Conservation (phyloP, 1,140 invertebrate genomes). For the Lepidurus packardi region DNA sequence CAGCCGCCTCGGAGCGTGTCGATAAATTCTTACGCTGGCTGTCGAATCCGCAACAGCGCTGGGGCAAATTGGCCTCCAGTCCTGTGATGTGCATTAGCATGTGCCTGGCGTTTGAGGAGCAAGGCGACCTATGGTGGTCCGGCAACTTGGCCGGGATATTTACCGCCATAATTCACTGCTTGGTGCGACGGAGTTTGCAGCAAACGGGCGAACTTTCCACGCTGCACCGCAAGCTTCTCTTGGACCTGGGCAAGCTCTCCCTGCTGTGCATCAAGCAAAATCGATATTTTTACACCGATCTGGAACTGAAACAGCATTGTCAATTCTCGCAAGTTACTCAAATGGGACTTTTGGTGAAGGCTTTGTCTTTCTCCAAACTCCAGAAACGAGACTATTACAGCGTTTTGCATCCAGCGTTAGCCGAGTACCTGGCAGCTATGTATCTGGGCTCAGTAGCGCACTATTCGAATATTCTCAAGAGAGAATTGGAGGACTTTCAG, state of each 20-base stretch:
- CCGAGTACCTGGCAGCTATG: slow-evolving; percentile 52
- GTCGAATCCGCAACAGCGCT: slow-evolving; percentile 33
- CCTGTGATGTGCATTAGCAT: slow-evolving; percentile 53
- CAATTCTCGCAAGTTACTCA: slow-evolving; percentile 22
- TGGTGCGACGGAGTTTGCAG: slow-evolving; percentile 39
- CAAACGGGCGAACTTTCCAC: slow-evolving; percentile 44
- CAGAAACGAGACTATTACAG: slow-evolving; percentile 45
- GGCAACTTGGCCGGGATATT: slow-evolving; percentile 38
- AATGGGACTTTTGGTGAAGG: slow-evolving; percentile 38
- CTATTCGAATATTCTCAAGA: slow-evolving; percentile 48
- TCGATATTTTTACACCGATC: slow-evolving; percentile 47
- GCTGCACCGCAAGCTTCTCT: slow-evolving; percentile 48
- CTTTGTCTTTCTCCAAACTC: slow-evolving; percentile 38
- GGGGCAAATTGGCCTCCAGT: slow-evolving; percentile 48
- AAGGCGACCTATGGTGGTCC: slow-evolving; percentile 38
- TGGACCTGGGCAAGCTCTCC: slow-evolving; percentile 50
- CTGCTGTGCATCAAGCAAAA: slow-evolving; percentile 47
- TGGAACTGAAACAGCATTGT: slow-evolving; percentile 45
- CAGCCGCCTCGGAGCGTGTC: slow-evolving; percentile 40
- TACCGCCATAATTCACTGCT: slow-evolving; percentile 37
- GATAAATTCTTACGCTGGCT: slow-evolving; percentile 35
- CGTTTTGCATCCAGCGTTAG: slow-evolving; percentile 49
- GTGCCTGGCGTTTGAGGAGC: slow-evolving; percentile 49
- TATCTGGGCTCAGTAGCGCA: slow-evolving; percentile 52
- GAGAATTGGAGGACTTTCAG: slow-evolving; percentile 51